A percentile compares a stretch with the other conserved stretches of the same genome.
These are phyloP conservation scores for Oceanites oceanicus DNA, from an alignment of 2,113 vertebrate genomes.

Conservation along the genomic window DNA sequence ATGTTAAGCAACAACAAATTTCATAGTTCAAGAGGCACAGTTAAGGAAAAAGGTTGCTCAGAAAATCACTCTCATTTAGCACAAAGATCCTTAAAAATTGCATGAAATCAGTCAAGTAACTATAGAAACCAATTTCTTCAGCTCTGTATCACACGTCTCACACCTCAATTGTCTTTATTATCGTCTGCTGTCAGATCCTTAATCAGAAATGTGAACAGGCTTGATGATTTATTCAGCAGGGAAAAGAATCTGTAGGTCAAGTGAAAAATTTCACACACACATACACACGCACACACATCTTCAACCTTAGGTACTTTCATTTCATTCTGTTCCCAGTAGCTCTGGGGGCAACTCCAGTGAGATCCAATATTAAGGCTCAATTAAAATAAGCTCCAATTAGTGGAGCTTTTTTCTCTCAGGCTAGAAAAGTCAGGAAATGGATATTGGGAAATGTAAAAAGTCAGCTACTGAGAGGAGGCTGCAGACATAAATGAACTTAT, in stretches of 20 bases:
- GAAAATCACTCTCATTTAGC: conserved; percentile 79
- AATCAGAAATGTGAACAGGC: conserved; percentile 86
- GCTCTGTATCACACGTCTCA: conserved; percentile 83
- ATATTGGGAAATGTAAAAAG: conserved; percentile 98
- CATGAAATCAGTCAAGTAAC: conserved; percentile 84
- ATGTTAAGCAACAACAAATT: conserved; percentile 83
- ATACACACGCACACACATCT: conserved; percentile 64
- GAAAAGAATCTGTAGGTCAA: conserved; percentile 86
- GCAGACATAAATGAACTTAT: conserved; percentile 99
- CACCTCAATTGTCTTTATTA: conserved; percentile 89
- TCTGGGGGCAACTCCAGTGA: conserved; percentile 95
- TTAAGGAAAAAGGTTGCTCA: conserved; percentile 80
- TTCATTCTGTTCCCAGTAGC: conserved; percentile 96
- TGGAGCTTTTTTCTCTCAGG: conserved; percentile 94
- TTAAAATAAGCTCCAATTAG: conserved; percentile 99
- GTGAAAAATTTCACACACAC: conserved; percentile 79
- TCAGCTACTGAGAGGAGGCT: conserved; percentile 96
- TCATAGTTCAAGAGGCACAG: conserved; percentile 84
- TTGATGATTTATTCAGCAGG: conserved; percentile 86
- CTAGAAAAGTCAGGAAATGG: conserved; percentile 99
- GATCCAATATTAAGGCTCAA: conserved; percentile 99
- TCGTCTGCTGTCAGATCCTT: conserved; percentile 85
- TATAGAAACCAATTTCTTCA: conserved; percentile 88
- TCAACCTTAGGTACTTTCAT: conserved; percentile 94
- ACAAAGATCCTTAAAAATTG: conserved; percentile 83